Conservation (phyloP, 2,113 vertebrate species). For the Ptyas mucosa region DNA sequence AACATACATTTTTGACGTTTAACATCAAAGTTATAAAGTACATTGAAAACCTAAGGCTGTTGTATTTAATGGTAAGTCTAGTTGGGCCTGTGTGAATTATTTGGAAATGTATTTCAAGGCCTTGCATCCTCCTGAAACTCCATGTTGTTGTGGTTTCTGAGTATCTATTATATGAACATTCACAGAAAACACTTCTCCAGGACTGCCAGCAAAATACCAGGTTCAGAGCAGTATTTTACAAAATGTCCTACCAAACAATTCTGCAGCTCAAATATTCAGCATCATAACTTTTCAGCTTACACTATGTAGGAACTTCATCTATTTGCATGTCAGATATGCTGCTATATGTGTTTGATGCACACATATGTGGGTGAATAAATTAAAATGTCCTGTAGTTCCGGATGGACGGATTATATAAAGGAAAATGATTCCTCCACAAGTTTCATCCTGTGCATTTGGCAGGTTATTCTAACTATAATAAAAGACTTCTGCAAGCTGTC, state of each 20-base stretch:
- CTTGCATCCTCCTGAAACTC: background rate
- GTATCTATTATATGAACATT: background rate
- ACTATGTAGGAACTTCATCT: background rate
- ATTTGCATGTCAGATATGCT: background rate
- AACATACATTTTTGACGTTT: background rate
- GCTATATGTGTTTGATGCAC: background rate
- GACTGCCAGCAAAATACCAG: background rate
- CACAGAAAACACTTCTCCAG: background rate
- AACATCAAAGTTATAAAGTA: background rate
- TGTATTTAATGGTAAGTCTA: background rate
- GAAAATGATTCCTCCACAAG: background rate
- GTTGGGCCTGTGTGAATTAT: background rate
- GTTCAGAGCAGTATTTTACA: background rate
- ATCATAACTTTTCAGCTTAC: background rate
- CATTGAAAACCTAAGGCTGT: background rate
- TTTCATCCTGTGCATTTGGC: accelerated
- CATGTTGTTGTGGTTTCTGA: background rate
- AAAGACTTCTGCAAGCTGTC: background rate
- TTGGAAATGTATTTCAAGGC: background rate
- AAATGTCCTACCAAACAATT: background rate
- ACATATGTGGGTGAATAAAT: background rate
- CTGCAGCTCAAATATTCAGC: background rate
- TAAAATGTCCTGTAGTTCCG: background rate
- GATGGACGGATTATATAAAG: background rate
- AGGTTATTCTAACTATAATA: background rate